phyloP scores from a whole-genome alignment of 1,140 invertebrate species.

The Drosophila miranda region DNA sequence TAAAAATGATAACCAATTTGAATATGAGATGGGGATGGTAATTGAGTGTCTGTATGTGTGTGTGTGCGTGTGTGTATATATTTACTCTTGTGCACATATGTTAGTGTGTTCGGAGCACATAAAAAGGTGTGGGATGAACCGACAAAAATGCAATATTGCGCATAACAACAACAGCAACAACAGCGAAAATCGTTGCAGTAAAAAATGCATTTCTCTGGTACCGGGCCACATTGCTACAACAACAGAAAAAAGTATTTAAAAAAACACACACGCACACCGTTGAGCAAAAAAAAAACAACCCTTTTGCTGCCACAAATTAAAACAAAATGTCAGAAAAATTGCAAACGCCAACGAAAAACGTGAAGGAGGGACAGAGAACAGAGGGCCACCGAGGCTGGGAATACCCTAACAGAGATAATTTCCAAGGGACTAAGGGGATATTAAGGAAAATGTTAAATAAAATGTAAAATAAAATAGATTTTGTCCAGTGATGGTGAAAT shows the following conservation, averaged over 20 bases:
- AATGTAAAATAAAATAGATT: too few relatives aligned
- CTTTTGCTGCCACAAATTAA: conserved; percentile 77
- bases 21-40: not conserved
- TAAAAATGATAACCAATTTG: conserved; percentile 38
- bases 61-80: conserved; percentile 6
- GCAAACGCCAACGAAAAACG: conserved; percentile 53
- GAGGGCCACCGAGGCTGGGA: conserved; percentile 3
- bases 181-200: conserved; percentile 6
- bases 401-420: conserved; percentile 20
- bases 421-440: too few relatives aligned
- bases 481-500: too few relatives aligned
- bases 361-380: conserved; percentile 32
- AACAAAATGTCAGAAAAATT: conserved; percentile 80
- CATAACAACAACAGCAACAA: conserved; percentile 58
- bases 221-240: too few relatives aligned
- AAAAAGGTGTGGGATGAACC: conserved; percentile 73
- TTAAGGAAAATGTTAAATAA: too few relatives aligned
- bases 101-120: conserved; percentile 29
- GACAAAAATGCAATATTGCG: conserved; percentile 73
- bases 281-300: conserved; percentile 69
- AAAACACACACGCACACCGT: conserved; percentile 28
- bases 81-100: conserved; percentile 9
- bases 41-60: not conserved
- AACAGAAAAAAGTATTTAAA: conserved; percentile 36
- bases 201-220: conserved; percentile 63